Base-by-base conservation (phyloP, 2,113 vertebrate species). In the Dipodomys spectabilis region DNA sequence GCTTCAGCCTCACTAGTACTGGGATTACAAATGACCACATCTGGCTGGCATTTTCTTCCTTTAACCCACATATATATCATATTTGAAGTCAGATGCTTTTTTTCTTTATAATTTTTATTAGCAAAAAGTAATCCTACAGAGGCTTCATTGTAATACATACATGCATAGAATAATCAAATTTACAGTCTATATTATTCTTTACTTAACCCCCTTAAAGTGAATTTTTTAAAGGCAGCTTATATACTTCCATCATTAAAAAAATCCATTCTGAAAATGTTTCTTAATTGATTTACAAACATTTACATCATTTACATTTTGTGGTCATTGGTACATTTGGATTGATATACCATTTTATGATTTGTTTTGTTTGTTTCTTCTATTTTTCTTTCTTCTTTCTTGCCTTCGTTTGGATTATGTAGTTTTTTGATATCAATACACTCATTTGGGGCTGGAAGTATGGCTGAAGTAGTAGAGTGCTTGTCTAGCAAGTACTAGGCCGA, bases 41-140 rank as follows among this genome's bases (percentile, higher is more conserved):
- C 23, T 60, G 68, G 15, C 23, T 72, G 45, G 45, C 53, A 89
- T 64, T 88, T 96, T 93, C 77, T 85, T 82, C 78, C 81, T 86
- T 91, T 82, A 92, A 79, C 20, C 27, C 39, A 79, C 18, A 49
- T 49, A 75, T 49, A 82, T 49, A 82, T 28, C 72, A 89, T 90
- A 39, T 86, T 28, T 39, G 25, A 73, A 73, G 22, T 71, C 7
- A 22, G 39, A 23, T 84, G 9, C 65, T 28, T 67, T 27, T 67
- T 67, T 22, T 67, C 65, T 49, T 49, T 49, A 49, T 49, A 49
- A 49, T 49, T 49, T 49, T 49, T 49, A 49, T 49, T 49, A 49
- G 49, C 49, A 49, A 49, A 49, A 49, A 49, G 22, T 22, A 62
- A 16, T 62, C 20, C 3, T 62, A 19, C 60, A 62, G 60, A 62